phyloP scores from a whole-genome alignment of 2,888 invertebrate genomes.

The Ophioninae sp. region DNA sequence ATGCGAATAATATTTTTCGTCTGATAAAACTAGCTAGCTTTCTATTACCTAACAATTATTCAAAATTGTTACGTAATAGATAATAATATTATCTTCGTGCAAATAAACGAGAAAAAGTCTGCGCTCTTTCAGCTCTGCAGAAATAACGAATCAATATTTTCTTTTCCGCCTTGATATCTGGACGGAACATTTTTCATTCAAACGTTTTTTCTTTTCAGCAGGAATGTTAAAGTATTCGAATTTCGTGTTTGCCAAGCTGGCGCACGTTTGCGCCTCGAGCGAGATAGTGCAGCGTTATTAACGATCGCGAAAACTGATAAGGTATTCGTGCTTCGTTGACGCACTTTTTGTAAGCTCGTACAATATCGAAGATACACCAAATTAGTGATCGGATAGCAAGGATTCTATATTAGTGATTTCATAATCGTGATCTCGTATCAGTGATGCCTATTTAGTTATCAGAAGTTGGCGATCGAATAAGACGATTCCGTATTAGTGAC shows the following conservation, averaged over 20 bases:
- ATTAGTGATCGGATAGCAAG: background rate
- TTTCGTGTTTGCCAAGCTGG: background rate
- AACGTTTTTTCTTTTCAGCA: background rate
- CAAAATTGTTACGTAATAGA: too few relatives aligned
- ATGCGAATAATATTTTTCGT: background rate
- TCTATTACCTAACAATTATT: slow-evolving; percentile 23
- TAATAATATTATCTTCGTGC: slow-evolving; percentile 40
- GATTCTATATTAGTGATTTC: too few relatives aligned
- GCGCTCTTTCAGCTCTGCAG: background rate
- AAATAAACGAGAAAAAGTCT: background rate
- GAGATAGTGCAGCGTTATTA: background rate
- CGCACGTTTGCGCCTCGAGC: background rate
- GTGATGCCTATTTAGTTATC: too few relatives aligned
- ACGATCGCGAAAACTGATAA: background rate
- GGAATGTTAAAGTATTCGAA: background rate
- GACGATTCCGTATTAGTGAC: too few relatives aligned
- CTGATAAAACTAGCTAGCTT: slow-evolving; percentile 37
- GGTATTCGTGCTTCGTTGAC: background rate
- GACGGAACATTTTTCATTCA: background rate
- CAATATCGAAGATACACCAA: background rate
- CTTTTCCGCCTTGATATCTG: background rate
- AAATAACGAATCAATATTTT: background rate
- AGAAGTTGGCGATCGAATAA: too few relatives aligned
- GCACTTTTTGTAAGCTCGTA: background rate
- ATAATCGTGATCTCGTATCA: too few relatives aligned